Percentiles rank a stretch among this genome's conserved stretches.
phyloP scores from a whole-genome alignment of 1,140 invertebrate species.

The Drosophila bipectinata region DNA sequence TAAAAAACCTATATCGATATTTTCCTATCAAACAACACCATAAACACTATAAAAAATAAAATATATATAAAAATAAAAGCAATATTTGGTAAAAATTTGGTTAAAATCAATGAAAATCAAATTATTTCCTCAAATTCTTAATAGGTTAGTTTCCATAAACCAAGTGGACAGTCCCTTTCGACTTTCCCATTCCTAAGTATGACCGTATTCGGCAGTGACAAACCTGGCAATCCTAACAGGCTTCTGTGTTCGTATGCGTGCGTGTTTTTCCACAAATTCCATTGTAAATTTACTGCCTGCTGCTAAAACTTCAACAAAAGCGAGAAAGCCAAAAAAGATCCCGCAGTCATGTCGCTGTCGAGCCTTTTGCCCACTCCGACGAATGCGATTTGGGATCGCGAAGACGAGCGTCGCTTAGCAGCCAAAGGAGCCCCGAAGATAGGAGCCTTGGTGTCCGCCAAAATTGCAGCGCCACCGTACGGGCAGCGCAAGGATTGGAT shows the following conservation, averaged over 20 bases:
- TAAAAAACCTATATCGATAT: too few species aligned
- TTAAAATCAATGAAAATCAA: not conserved
- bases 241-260: constrained; percentile 13
- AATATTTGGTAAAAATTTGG: not conserved
- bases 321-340: not conserved
- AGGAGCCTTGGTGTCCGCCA: constrained; percentile 90
- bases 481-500: constrained; percentile 97
- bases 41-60: too few species aligned
- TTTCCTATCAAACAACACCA: too few species aligned
- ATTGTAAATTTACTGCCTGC: constrained; percentile 27
- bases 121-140: not conserved
- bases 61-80: too few species aligned
- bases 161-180: not conserved
- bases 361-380: constrained; percentile 93
- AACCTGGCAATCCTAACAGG: constrained; percentile 3
- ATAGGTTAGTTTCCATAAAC: not conserved
- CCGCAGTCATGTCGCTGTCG: constrained; percentile 72
- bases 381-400: constrained; percentile 93
- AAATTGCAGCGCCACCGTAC: constrained; percentile 96
- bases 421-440: constrained; percentile 86
- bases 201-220: not conserved
- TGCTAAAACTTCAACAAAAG: constrained; percentile 5
- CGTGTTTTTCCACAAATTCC: constrained; percentile 30
- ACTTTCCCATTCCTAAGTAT: not conserved
- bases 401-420: constrained; percentile 91